These are phyloP conservation scores for Sinodicranocentrus sp. DNA, from an alignment of 2,888 invertebrate genomes.

Conservation along the genomic window DNA sequence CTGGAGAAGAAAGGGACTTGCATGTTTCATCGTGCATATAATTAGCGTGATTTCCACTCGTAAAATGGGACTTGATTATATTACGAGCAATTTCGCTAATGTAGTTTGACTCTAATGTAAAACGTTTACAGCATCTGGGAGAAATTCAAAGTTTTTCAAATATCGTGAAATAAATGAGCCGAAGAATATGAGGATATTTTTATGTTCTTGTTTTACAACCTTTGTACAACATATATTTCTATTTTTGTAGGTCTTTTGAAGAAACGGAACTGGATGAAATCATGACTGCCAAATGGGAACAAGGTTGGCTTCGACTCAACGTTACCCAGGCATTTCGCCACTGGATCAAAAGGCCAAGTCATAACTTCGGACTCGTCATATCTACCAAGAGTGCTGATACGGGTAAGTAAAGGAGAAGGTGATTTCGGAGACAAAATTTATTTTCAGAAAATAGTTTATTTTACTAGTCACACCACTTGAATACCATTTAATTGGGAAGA, in stretches of 20 bases:
- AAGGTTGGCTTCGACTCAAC: constrained; percentile 94
- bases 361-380: constrained; percentile 87
- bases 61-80: constrained; percentile 7
- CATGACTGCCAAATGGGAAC: constrained; percentile 85
- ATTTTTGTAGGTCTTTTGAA: constrained; percentile 83
- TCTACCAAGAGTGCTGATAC: constrained; percentile 75
- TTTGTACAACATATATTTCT: background rate
- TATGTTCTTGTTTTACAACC: too few species aligned
- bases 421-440: too few species aligned
- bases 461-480: too few species aligned
- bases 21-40: background rate
- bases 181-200: too few species aligned
- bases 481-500: too few species aligned
- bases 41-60: background rate
- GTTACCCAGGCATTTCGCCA: constrained; percentile 87
- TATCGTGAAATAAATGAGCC: too few species aligned
- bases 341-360: constrained; percentile 89
- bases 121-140: too few species aligned
- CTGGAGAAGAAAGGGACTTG: too few species aligned
- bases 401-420: too few species aligned
- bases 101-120: too few species aligned
- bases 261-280: constrained; percentile 86
- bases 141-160: too few species aligned
- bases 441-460: too few species aligned
- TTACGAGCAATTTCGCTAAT: background rate